Evolutionary conservation across 2,888 invertebrate species (phyloP), one percentile per base, ranked within the genome.

Genomic region (Nasonia oneida): DNA sequence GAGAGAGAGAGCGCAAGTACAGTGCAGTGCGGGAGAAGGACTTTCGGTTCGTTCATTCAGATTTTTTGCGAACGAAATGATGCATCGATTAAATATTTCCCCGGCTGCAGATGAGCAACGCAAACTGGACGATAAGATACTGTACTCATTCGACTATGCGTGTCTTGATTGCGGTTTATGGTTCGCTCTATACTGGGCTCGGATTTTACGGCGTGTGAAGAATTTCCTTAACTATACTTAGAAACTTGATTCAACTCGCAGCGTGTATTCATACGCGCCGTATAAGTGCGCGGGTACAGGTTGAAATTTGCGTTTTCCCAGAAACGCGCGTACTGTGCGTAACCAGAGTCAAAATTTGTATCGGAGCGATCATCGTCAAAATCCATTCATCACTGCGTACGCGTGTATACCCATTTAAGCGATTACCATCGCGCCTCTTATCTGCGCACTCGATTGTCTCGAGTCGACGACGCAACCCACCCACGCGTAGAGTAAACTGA

Each of bases 141-240:
- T 3, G 14, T 29, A 67, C 5, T 3, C 33, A 67, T 67, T 67
- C 33, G 33, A 8, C 57, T 67, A 29, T 29, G 14, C 33, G 33
- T 67, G 14, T 67, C 67, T 67, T 67, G 15, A 67, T 67, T 67
- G 67, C 67, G 33, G 67, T 67, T 67, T 67, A 67, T 67, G 29
- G 67, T 67, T 67, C 14, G 67, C 33, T 67, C 67, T 23, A 23
- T 23, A 23, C 23, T 64, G 29, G 64, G 64, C 12, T 64, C 29
- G 14, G n/a, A 64, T 64, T 64, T 64, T 64, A 64, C 29, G 64
- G 64, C 29, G 64, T 64, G 64, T 29, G 64, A 64, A 64, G 64
- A 14, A 64, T 64, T 64, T 29, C n/a, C 3, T 14, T 14, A 10
- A 6, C 67, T 14, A 33, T 67, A 8, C 67, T 33, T 67, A 33